These are phyloP conservation scores for Apostichopus californicus DNA, from an alignment of 35 echinoderm and acorn worm genomes.

Conservation along the genomic window DNA sequence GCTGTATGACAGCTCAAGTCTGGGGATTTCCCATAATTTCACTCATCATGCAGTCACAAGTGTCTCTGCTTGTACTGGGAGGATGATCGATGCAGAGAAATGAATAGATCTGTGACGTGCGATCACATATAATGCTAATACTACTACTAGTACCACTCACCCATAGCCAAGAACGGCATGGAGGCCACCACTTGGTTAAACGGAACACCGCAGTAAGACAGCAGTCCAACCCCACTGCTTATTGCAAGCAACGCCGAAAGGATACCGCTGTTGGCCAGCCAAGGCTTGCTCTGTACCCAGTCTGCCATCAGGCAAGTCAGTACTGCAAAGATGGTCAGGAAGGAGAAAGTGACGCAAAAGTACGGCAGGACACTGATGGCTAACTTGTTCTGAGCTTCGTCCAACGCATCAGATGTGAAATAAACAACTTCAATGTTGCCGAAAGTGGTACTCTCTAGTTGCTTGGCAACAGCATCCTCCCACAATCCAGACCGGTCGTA, in stretches of 20 bases:
- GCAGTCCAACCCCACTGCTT: conserved; percentile 58
- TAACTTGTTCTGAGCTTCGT: conserved; percentile 36
- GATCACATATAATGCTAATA: too few species aligned
- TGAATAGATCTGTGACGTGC: too few species aligned
- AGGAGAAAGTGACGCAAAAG: conserved; percentile 37
- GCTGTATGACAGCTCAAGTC: too few species aligned
- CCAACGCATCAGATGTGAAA: conserved; percentile 52
- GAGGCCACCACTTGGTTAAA: conserved; percentile 65
- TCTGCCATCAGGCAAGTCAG: conserved; percentile 65
- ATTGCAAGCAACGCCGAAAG: conserved; percentile 63
- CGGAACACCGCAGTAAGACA: conserved; percentile 63
- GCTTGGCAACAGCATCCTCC: conserved; percentile 64
- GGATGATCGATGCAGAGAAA: too few species aligned
- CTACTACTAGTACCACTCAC: conserved; percentile 30
- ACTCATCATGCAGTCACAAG: too few species aligned
- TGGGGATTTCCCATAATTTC: too few species aligned
- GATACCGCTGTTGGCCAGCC: conserved; percentile 52
- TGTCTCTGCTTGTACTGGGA: too few species aligned
- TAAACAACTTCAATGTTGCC: background rate
- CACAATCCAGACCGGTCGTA: conserved; percentile 48
- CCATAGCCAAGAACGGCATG: conserved; percentile 69
- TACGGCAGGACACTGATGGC: conserved; percentile 9
- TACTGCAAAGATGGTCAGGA: conserved; percentile 60
- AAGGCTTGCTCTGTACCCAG: conserved; percentile 64
- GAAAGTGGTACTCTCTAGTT: background rate